Evolutionary conservation across 2,113 vertebrate genomes (phyloP).

Genomic region (Mirounga angustirostris): DNA sequence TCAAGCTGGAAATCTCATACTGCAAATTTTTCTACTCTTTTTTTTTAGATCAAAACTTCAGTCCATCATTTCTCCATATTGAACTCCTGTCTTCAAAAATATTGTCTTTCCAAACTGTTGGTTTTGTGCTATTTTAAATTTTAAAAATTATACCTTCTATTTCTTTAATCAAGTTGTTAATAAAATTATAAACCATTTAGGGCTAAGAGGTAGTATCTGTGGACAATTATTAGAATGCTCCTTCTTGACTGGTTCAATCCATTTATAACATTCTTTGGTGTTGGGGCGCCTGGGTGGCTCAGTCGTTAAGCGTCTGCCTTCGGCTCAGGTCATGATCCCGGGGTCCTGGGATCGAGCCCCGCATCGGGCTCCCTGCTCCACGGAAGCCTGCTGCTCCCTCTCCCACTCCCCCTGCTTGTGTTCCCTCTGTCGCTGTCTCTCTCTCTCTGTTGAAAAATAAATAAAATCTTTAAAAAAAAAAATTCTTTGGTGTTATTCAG

Average conservation of each 20-base stretch:
- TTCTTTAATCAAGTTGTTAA: neutral
- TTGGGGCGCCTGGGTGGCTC: neutral
- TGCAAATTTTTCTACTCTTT: neutral
- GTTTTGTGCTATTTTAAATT: neutral
- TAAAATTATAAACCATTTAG: neutral
- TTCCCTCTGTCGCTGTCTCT: no score
- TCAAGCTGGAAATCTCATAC: neutral
- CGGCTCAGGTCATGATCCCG: no score
- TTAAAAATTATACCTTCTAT: neutral
- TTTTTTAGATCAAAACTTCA: neutral
- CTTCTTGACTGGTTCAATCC: neutral
- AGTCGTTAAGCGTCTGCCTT: no score
- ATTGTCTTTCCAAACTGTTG: neutral
- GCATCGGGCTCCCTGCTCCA: no score
- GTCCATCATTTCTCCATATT: neutral
- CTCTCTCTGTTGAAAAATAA: no score
- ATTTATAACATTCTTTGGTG: neutral
- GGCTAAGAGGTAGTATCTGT: neutral
- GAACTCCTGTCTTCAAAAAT: neutral
- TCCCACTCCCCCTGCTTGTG: no score
- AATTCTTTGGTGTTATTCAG: neutral
- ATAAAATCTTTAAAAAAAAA: no score
- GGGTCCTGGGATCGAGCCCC: no score
- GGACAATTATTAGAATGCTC: neutral
- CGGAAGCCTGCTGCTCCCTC: no score